Evolutionary conservation across 2,113 vertebrate species (phyloP), one percentile per base, ranked within the genome.

Genomic region (Cathartes aura): DNA sequence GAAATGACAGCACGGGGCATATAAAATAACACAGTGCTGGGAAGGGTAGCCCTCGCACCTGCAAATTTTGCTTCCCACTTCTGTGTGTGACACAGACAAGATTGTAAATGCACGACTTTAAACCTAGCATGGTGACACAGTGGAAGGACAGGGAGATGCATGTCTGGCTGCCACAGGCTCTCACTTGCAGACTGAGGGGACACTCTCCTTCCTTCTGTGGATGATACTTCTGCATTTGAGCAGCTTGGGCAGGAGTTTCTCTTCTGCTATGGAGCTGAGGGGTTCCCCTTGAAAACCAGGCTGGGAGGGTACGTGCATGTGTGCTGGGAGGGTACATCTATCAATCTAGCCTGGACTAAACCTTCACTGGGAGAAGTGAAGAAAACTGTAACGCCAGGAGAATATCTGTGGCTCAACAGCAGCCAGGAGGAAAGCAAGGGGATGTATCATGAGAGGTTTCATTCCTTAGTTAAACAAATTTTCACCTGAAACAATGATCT

Each of bases 401-500:
- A 86, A 2, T 13, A 71, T 11, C 45, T 73, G 27, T 0, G 3
- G 64, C 72, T 55, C 5, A 56, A 8, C 14, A 64, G 79, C 64
- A 89, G 58, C 34, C 75, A 59, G 66, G 40, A 67, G 80, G 48
- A 85, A 90, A n/a, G 63, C 18, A 32, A 53, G 29, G 14, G 58
- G 42, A 68, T 0, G 36, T 30, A 52, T 14, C 80, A 29, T 0
- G 43, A 70, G 90, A 81, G 12, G 10, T 70, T 80, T 58, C 40
- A 12, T 30, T 85, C 58, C 59, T 89, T 45, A 62, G 38, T 87
- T 86, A 64, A 89, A 91, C 34, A 81, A 42, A 52, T 34, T 38
- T 80, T 76, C 93, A 96, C 87, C 89, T 89, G 90, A 14, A 83
- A 43, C 6, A 20, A 40, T 60, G 29, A 91, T 82, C 9, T 32